Evolutionary conservation across 2,888 invertebrate genomes (phyloP).

Genomic region (Chloroclysta siterata): DNA sequence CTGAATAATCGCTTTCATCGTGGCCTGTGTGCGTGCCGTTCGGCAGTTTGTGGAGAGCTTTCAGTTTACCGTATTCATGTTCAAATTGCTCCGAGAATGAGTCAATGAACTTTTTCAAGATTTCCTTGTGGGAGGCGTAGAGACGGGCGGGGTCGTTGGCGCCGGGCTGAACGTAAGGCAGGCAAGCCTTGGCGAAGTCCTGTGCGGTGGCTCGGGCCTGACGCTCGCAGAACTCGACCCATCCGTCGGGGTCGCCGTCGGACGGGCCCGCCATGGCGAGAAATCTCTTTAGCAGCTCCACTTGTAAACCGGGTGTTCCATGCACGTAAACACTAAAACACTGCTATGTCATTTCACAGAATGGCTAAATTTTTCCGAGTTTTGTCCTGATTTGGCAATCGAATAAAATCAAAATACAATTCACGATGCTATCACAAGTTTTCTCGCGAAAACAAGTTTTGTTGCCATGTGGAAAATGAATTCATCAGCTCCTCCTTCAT

Average conservation of each 20-base stretch:
- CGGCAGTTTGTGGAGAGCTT: slow-evolving; percentile 74
- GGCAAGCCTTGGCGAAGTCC: slow-evolving; percentile 94
- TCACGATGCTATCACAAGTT: slow-evolving; percentile 75
- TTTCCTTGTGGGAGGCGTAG: slow-evolving; percentile 90
- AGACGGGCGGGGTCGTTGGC: slow-evolving; percentile 86
- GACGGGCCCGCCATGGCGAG: slow-evolving; percentile 84
- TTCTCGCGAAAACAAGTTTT: slow-evolving; percentile 79
- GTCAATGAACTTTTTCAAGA: slow-evolving; percentile 92
- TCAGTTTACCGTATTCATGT: slow-evolving; percentile 87
- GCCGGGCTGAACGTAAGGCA: slow-evolving; percentile 90
- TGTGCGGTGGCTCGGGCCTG: slow-evolving; percentile 93
- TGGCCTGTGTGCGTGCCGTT: slow-evolving; percentile 79
- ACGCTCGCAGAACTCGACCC: slow-evolving; percentile 94
- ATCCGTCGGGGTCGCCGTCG: slow-evolving; percentile 87
- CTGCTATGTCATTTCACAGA: slow-evolving; percentile 44
- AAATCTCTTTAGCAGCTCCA: slow-evolving; percentile 82
- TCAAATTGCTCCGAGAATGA: slow-evolving; percentile 94
- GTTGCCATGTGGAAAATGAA: slow-evolving; percentile 49
- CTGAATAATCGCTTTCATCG: slow-evolving; percentile 88
- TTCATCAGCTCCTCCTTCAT: neutral
- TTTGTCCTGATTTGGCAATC: slow-evolving; percentile 62
- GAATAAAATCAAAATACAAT: slow-evolving; percentile 68
- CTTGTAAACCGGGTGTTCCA: slow-evolving; percentile 65
- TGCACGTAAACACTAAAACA: slow-evolving; percentile 54
- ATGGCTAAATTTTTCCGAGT: slow-evolving; percentile 48